Conservation (phyloP, 1,140 invertebrate genomes). For the Anadara kagoshimensis region DNA sequence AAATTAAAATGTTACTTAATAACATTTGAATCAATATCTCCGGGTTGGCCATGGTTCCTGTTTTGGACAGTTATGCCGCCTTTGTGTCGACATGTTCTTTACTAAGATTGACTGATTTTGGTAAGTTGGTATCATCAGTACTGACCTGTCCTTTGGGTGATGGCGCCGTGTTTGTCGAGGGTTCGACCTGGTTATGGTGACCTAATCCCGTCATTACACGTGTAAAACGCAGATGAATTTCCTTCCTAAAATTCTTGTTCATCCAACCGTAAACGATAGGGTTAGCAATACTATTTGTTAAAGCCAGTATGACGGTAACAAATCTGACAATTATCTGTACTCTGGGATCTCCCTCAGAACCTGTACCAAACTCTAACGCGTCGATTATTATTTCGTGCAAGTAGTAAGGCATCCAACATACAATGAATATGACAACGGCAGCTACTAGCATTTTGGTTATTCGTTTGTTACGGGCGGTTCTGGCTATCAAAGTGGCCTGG, state of each 20-base stretch:
- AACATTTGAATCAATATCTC: too few species aligned
- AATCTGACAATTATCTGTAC: not conserved
- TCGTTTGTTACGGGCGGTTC: not conserved
- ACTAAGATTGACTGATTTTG: too few species aligned
- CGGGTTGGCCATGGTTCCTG: too few species aligned
- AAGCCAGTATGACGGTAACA: not conserved
- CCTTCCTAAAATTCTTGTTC: slow-evolving; percentile 8
- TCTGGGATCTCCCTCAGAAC: not conserved
- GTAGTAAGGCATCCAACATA: slow-evolving; percentile 30
- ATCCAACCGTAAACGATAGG: slow-evolving; percentile 11
- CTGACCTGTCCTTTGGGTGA: too few species aligned
- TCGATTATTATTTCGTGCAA: slow-evolving; percentile 7
- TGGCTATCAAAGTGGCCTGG: not conserved
- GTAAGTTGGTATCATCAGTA: too few species aligned
- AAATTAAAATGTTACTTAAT: too few species aligned
- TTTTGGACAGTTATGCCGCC: too few species aligned
- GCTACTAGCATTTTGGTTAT: not conserved
- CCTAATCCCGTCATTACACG: too few species aligned
- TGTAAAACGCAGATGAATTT: not conserved
- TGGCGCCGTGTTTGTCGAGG: too few species aligned
- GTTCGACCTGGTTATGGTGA: too few species aligned
- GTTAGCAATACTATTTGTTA: slow-evolving; percentile 8
- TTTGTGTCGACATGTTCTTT: too few species aligned
- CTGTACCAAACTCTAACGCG: not conserved
- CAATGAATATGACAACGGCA: slow-evolving; percentile 3